Evolutionary conservation across 2,797 vertebrate species (phyloP), one percentile per base, ranked within the genome.

Genomic region (Phataginus tricuspis): DNA sequence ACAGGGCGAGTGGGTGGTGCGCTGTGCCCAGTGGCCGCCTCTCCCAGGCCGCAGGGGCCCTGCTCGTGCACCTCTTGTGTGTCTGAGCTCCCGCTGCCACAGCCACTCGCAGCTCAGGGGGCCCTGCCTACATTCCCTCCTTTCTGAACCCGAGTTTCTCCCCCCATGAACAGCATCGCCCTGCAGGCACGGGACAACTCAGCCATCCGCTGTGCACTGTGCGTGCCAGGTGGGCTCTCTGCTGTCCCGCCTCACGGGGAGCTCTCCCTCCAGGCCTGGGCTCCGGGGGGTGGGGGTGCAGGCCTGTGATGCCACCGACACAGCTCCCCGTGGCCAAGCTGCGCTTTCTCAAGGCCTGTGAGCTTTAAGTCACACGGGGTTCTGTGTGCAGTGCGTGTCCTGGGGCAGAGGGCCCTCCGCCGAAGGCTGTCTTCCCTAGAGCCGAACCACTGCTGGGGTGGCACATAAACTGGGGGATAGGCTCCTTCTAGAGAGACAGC

Each of bases 31-130:
- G 45, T 45, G 45, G 45, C 49, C 0, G 11, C 3, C 0, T 37
- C 75, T 57, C 6, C 31, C 19, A 34, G 37, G 39, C 8, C 1
- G 23, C 53, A 31, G 21, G 1, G 85, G 3, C 0, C 42, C 11
- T 0, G 1, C 0, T 6, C 23, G 27, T 2, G n/a, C 0, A 9
- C 2, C 71, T 2, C 9, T 5, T 15, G 29, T 4, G 5, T 11
- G 16, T 13, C 27, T 0, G 49, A 55, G 34, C 14, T 31, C 74
- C 61, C 0, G 14, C 37, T 29, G 2, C 16, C 1, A 9, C 31
- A 19, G 61, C 21, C 0, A 0, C 3, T 57, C 2, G 0, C 2
- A 29, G 34, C 0, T 1, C 3, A 5, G 63, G 21, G 5, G 16
- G 9, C 9, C 45, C 13, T 6, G n/a, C 34, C 13, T 25, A 4